Evolutionary conservation across 2,797 vertebrate genomes (phyloP).

Genomic region (Enteromius anoplus): DNA sequence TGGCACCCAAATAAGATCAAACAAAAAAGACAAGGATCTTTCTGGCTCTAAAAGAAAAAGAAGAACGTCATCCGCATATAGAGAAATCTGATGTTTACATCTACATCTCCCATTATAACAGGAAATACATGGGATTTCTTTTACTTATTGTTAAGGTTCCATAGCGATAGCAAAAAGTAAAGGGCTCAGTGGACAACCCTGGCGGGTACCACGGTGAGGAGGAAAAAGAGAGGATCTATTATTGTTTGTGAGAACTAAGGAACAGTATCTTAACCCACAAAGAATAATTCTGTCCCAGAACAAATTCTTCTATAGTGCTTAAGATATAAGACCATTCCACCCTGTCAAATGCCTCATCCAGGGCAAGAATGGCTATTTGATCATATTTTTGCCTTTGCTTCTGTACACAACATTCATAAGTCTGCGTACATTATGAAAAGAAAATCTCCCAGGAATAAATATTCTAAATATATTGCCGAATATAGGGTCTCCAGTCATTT

Average conservation of each 20-base stretch:
- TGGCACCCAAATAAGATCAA: background rate
- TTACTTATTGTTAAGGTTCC: conserved; percentile 4
- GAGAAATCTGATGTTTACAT: background rate
- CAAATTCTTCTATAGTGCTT: background rate
- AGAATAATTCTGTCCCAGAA: background rate
- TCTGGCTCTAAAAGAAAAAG: background rate
- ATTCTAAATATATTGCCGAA: too few species aligned
- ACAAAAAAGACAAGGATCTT: background rate
- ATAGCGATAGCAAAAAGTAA: background rate
- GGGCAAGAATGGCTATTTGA: background rate
- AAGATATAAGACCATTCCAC: background rate
- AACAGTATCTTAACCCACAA: background rate
- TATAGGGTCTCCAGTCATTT: too few species aligned
- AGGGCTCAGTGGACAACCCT: background rate
- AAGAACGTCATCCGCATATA: background rate
- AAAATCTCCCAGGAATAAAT: conserved; percentile 15
- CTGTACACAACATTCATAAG: conserved; percentile 2
- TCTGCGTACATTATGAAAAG: conserved; percentile 35
- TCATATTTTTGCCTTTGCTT: background rate
- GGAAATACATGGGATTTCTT: background rate
- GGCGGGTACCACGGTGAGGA: background rate
- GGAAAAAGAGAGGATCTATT: background rate
- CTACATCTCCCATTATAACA: background rate
- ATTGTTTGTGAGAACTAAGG: background rate
- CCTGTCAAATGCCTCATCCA: conserved; percentile 13